Percentiles rank a stretch among this genome's conserved stretches.
Evolutionary conservation across 1,140 invertebrate genomes (phyloP).

Genomic region (Aphelinus certus): DNA sequence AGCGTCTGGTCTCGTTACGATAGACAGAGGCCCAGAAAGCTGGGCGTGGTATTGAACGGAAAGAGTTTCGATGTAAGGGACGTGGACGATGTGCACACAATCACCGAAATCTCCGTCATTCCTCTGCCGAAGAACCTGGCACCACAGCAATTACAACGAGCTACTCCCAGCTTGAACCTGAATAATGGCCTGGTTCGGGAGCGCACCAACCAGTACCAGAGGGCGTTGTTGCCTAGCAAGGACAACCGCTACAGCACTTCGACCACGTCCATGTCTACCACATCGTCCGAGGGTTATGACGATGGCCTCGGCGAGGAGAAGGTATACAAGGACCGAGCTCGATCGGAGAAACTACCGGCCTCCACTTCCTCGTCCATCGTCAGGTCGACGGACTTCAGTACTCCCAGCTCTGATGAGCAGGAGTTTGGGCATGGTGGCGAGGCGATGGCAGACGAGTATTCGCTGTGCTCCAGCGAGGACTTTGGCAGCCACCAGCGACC

Average conservation of each 20-base stretch:
- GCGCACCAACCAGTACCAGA: slow-evolving; percentile 67
- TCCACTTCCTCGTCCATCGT: slow-evolving; percentile 40
- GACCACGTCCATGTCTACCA: slow-evolving; percentile 63
- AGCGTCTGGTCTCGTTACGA: slow-evolving; percentile 53
- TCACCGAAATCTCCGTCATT: slow-evolving; percentile 69
- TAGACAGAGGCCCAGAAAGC: slow-evolving; percentile 63
- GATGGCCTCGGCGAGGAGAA: slow-evolving; percentile 67
- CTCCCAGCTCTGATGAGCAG: slow-evolving; percentile 53
- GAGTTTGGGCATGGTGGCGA: slow-evolving; percentile 70
- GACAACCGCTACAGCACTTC: slow-evolving; percentile 58
- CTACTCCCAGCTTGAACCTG: slow-evolving; percentile 41
- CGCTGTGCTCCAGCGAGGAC: slow-evolving; percentile 69
- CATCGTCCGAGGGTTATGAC: slow-evolving; percentile 66
- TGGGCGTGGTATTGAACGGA: slow-evolving; percentile 69
- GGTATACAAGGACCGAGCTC: slow-evolving; percentile 63
- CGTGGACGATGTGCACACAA: slow-evolving; percentile 66
- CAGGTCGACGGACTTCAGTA: slow-evolving; percentile 34
- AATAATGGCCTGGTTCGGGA: slow-evolving; percentile 65
- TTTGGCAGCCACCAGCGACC: not conserved
- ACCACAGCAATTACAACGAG: slow-evolving; percentile 23
- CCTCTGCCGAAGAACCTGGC: slow-evolving; percentile 65
- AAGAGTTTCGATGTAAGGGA: slow-evolving; percentile 72
- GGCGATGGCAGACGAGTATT: slow-evolving; percentile 74
- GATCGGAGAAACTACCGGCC: slow-evolving; percentile 56
- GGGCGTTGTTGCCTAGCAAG: slow-evolving; percentile 55